These are phyloP conservation scores for Nicator chloris DNA, from an alignment of 2,113 vertebrate species.

Conservation along the genomic window DNA sequence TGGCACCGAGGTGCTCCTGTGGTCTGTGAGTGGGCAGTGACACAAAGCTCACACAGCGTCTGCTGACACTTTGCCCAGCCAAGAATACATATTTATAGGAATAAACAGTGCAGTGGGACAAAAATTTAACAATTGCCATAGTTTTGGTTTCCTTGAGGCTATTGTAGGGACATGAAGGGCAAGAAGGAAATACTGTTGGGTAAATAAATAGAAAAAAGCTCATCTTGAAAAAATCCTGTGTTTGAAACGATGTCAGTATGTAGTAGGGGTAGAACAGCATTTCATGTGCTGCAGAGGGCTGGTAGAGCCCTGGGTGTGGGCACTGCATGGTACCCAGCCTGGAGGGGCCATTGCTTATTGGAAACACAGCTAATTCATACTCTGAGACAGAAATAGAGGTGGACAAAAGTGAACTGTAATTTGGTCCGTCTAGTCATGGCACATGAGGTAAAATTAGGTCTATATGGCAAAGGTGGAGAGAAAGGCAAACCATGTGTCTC, in stretches of 20 bases:
- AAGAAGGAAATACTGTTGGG: not conserved
- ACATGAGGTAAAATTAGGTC: not conserved
- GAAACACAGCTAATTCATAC: not conserved
- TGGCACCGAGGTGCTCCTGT: not conserved
- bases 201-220: not conserved
- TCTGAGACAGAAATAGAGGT: not conserved
- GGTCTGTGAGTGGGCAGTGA: not conserved
- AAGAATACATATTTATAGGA: not conserved
- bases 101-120: not conserved
- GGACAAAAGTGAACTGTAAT: fast-evolving
- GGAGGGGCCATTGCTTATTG: not conserved
- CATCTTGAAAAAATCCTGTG: not conserved
- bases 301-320: not conserved
- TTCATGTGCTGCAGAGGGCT: not conserved
- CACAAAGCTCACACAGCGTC: not conserved
- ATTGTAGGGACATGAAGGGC: not conserved
- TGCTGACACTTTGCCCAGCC: not conserved
- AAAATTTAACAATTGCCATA: not conserved
- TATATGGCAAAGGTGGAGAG: not conserved
- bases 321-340: not conserved
- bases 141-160: not conserved
- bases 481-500: not conserved
- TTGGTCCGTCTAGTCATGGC: not conserved
- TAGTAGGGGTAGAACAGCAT: not conserved
- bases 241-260: not conserved